Evolutionary conservation across 2,797 vertebrate species (phyloP).

Genomic region (Setipinna tenuifilis): DNA sequence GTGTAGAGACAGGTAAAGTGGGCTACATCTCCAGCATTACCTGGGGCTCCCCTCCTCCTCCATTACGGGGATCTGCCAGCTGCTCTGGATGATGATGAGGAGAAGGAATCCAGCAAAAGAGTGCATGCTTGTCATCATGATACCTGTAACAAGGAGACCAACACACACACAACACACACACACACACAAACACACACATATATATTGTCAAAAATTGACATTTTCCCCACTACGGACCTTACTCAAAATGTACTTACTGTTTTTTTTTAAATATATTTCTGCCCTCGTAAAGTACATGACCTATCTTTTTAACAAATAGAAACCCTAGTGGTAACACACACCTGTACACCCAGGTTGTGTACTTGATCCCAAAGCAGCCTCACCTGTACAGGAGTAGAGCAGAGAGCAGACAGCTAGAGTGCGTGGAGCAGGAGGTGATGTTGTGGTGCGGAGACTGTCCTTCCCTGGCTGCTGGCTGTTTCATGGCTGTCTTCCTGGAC

Average conservation of each 20-base stretch:
- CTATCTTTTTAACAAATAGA: background rate
- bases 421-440: background rate
- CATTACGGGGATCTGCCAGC: slow-evolving; percentile 86
- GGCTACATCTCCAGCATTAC: slow-evolving; percentile 66
- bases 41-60: slow-evolving; percentile 81
- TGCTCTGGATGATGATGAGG: slow-evolving; percentile 83
- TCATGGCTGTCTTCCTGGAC: slow-evolving; percentile 43
- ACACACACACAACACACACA: slow-evolving; percentile 10
- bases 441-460: slow-evolving; percentile 47
- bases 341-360: background rate
- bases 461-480: slow-evolving; percentile 38
- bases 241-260: background rate
- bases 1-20: too few species aligned
- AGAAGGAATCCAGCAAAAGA: slow-evolving; percentile 81
- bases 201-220: background rate
- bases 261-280: background rate
- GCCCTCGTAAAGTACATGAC: background rate
- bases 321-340: background rate
- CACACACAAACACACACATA: slow-evolving; percentile 25
- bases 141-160: slow-evolving; percentile 43
- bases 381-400: background rate
- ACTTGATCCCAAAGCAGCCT: background rate
- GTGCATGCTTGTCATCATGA: slow-evolving; percentile 83
- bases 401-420: background rate
- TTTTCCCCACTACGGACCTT: background rate